These are phyloP conservation scores for Phyto melanocephala DNA, from an alignment of 2,888 invertebrate species.

Conservation along the genomic window DNA sequence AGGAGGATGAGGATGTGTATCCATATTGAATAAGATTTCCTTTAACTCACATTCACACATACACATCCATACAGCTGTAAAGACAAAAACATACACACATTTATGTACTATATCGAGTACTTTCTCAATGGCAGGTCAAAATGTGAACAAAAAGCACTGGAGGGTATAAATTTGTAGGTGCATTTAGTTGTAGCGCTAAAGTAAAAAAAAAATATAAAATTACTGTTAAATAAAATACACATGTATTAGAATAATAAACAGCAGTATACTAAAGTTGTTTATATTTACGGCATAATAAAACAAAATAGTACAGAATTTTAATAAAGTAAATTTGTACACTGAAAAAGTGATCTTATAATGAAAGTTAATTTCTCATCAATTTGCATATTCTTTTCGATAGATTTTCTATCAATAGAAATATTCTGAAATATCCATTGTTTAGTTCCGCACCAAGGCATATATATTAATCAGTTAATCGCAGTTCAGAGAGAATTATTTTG, in stretches of 20 bases:
- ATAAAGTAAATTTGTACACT: background rate
- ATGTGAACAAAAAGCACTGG: conserved; percentile 16
- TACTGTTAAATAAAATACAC: background rate
- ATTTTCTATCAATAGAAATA: too few species aligned
- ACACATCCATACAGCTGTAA: background rate
- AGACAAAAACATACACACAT: background rate
- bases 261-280: background rate
- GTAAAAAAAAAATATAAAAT: background rate
- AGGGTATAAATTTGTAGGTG: conserved; percentile 5
- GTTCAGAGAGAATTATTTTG: too few species aligned
- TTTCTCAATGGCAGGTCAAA: conserved; percentile 51
- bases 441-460: too few species aligned
- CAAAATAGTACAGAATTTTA: background rate
- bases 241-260: conserved; percentile 11
- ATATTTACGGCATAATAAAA: background rate
- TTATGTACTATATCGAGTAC: background rate
- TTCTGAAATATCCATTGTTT: too few species aligned
- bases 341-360: too few species aligned
- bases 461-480: too few species aligned
- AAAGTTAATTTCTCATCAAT: too few species aligned
- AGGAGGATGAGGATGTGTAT: background rate
- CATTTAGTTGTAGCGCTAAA: background rate
- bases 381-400: too few species aligned
- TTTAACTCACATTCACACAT: background rate
- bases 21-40: background rate